Percentiles rank a stretch among this genome's conserved stretches.
These are phyloP conservation scores for Apistogramma diplotaenia DNA, from an alignment of 2,113 vertebrate species.

Conservation along the genomic window DNA sequence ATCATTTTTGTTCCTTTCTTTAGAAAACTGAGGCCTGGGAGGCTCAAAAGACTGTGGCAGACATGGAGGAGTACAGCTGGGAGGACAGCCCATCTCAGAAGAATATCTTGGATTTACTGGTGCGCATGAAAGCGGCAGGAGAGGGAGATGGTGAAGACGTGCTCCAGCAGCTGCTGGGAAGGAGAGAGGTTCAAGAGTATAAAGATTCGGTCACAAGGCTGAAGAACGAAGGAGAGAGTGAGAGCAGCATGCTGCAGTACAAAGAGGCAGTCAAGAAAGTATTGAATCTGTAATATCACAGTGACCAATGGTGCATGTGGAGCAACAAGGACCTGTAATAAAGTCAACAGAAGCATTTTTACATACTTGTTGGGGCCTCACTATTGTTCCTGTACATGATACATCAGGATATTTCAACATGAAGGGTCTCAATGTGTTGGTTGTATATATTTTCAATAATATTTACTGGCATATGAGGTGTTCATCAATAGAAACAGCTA, in stretches of 20 bases:
- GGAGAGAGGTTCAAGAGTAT: conserved; percentile 81
- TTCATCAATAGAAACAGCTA: conserved; percentile 22
- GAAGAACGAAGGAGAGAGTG: conserved; percentile 88
- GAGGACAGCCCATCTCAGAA: conserved; percentile 86
- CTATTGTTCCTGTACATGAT: neutral
- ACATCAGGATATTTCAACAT: neutral
- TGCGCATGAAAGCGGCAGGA: conserved; percentile 70
- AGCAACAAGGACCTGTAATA: neutral
- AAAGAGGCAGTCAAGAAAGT: conserved; percentile 90
- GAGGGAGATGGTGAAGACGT: conserved; percentile 60
- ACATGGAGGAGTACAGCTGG: conserved; percentile 94
- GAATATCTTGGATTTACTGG: conserved; percentile 80
- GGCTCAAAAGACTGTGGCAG: conserved; percentile 82
- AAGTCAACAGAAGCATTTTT: neutral
- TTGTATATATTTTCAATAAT: conserved; percentile 35
- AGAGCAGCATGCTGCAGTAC: conserved; percentile 80
- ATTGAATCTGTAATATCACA: conserved; percentile 63
- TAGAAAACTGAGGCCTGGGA: conserved; percentile 96
- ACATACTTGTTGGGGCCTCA: neutral
- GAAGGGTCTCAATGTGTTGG: neutral
- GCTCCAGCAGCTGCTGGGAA: conserved; percentile 80
- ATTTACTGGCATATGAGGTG: neutral
- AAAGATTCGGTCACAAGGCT: conserved; percentile 79
- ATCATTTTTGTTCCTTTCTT: conserved; percentile 32
- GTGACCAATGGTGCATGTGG: neutral